Evolutionary conservation across 2,797 vertebrate species (phyloP), one percentile per base, ranked within the genome.

Genomic region (Sebastes cheni): DNA sequence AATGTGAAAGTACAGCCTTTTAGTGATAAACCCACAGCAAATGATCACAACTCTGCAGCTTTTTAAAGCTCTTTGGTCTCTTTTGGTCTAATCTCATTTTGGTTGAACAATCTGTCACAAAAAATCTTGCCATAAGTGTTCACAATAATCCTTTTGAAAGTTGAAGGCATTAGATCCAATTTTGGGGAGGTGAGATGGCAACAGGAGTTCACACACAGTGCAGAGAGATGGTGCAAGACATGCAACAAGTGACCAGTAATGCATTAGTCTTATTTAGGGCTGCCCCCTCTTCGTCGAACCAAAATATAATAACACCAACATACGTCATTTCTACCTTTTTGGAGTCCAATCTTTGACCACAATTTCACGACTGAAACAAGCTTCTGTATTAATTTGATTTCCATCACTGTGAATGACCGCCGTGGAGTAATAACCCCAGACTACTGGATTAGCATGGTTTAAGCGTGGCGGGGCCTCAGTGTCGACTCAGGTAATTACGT

Each of bases 331-430:
- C 16, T 36, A 50, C 10, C 13, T 23, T 29, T 56, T 42, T 27
- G 27, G 20, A 12, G 6, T 8, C 5, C 3, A 46, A 60, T 64
- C 30, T 69, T 73, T 39, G 54, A 52, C 13, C 32, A 18, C n/a
- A 18, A 2, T 73, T 52, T 62, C 42, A 56, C 2, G 77, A 14
- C 18, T 36, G 39, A 58, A 74, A 32, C 13, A 12, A 46, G 16
- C 12, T 70, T 1, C 80, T 67, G 54, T 58, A 32, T 77, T 73
- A 86, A 85, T 42, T 69, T 54, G 86, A 90, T 88, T 84, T 77
- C 34, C 66, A 55, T 65, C 58, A 20, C 6, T 42, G 68, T 39
- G 56, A 77, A 56, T 39, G 76, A 22, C n/a, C 32, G 4, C n/a
- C 1, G 4, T 9, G 27, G 13, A 50, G 81, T 55, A 22, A 66